Evolutionary conservation across 1,140 invertebrate genomes (phyloP).

Genomic region (Macrotrachela quadricornifera): DNA sequence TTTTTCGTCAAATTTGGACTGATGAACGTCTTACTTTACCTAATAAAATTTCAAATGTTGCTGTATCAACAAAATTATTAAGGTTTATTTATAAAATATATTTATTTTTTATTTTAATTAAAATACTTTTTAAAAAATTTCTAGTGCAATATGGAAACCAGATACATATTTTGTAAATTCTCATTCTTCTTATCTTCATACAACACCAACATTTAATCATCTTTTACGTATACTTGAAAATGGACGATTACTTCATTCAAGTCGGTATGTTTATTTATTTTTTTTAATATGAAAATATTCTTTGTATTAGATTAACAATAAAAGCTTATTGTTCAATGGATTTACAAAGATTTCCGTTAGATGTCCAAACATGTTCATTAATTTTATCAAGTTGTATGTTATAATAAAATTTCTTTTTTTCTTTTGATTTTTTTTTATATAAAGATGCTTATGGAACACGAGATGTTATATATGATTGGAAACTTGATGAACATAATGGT

Average conservation of each 20-base stretch:
- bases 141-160: too few species aligned
- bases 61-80: conserved; percentile 9
- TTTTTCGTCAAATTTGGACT: conserved; percentile 21
- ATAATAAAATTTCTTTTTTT: not conserved
- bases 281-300: not conserved
- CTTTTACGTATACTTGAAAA: conserved; percentile 22
- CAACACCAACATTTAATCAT: conserved; percentile 25
- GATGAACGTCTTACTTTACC: conserved; percentile 18
- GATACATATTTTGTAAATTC: conserved; percentile 31
- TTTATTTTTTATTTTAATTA: too few species aligned
- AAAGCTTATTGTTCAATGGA: conserved; percentile 94
- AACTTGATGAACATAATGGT: conserved; percentile 10
- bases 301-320: conserved; percentile 27
- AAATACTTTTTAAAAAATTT: too few species aligned
- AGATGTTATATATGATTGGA: not conserved
- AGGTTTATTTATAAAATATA: conserved; percentile 9
- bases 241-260: conserved; percentile 20
- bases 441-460: not conserved
- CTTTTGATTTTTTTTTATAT: not conserved
- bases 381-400: not conserved
- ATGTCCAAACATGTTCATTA: conserved; percentile 16
- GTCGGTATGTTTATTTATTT: conserved; percentile 13
- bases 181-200: conserved; percentile 29
- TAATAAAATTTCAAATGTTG: conserved; percentile 4
- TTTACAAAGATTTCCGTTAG: conserved; percentile 46